Conservation (phyloP, 2,888 invertebrate species). For the Altica lythri region DNA sequence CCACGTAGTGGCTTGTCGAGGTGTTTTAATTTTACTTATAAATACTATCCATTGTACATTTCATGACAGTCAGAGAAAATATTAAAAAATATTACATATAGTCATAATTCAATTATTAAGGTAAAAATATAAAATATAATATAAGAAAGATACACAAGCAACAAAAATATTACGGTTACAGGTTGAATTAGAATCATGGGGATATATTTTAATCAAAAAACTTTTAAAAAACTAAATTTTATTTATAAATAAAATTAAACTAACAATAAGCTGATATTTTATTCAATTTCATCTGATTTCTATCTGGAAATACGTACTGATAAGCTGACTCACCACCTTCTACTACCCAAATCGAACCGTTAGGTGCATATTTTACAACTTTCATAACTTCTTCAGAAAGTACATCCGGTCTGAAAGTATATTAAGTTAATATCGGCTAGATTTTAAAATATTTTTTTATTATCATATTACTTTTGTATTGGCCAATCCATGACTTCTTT, state of each 20-base stretch:
- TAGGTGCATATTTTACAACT: conserved; percentile 50
- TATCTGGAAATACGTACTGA: conserved; percentile 37
- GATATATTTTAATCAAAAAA: no score
- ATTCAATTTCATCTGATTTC: conserved; percentile 25
- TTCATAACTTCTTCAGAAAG: conserved; percentile 44
- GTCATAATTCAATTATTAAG: no score
- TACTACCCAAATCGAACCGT: conserved; percentile 58
- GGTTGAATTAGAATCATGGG: no score
- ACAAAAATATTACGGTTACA: no score
- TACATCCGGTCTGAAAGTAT: conserved; percentile 36
- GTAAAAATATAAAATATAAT: no score
- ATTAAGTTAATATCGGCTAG: background rate
- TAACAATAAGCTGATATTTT: background rate
- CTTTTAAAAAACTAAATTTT: background rate
- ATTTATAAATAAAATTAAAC: background rate
- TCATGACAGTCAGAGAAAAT: no score
- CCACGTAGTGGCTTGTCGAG: no score
- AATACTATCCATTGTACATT: no score
- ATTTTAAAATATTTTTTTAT: background rate
- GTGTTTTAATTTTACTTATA: no score
- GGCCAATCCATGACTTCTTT: conserved; percentile 10
- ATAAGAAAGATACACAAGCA: no score
- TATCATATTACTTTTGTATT: conserved; percentile 25
- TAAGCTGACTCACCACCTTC: conserved; percentile 55
- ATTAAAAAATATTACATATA: no score